Evolutionary conservation across 2,113 vertebrate genomes (phyloP).

Genomic region (Cyprinodon variegatus): DNA sequence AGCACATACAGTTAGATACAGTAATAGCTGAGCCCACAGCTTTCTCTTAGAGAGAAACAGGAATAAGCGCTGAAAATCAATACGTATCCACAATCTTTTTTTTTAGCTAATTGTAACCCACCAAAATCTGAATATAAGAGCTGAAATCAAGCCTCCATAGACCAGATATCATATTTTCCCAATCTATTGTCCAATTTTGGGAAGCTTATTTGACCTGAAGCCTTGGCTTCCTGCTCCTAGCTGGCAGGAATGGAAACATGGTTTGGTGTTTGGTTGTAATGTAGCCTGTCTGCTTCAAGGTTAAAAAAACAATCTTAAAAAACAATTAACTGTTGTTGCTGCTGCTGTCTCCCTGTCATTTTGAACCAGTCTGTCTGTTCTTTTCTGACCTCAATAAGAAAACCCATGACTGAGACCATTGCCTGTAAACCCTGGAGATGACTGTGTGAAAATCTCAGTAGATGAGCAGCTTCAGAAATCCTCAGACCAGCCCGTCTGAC

Average conservation of each 20-base stretch:
- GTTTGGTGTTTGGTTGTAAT: too few relatives aligned
- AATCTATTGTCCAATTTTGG: neutral
- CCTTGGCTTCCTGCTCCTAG: too few relatives aligned
- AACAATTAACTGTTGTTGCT: neutral
- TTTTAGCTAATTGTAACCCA: neutral
- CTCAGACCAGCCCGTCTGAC: neutral
- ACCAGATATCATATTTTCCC: too few relatives aligned
- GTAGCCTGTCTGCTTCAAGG: neutral
- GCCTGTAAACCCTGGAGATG: neutral
- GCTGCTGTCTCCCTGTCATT: neutral
- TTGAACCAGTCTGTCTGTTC: neutral
- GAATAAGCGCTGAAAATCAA: too few relatives aligned
- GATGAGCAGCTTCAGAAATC: neutral
- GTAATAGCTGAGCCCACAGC: too few relatives aligned
- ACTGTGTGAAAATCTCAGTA: too few relatives aligned
- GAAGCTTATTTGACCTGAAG: neutral
- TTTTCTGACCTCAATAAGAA: neutral
- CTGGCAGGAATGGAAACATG: too few relatives aligned
- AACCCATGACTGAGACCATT: neutral
- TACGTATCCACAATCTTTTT: neutral
- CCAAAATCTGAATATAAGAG: too few relatives aligned
- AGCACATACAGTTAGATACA: too few relatives aligned
- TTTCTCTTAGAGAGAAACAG: too few relatives aligned
- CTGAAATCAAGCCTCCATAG: too few relatives aligned
- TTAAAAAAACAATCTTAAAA: neutral